Percentiles rank a stretch among this genome's conserved stretches.
Conservation (phyloP, 2,113 vertebrate genomes). For the Zosterops lateralis region DNA sequence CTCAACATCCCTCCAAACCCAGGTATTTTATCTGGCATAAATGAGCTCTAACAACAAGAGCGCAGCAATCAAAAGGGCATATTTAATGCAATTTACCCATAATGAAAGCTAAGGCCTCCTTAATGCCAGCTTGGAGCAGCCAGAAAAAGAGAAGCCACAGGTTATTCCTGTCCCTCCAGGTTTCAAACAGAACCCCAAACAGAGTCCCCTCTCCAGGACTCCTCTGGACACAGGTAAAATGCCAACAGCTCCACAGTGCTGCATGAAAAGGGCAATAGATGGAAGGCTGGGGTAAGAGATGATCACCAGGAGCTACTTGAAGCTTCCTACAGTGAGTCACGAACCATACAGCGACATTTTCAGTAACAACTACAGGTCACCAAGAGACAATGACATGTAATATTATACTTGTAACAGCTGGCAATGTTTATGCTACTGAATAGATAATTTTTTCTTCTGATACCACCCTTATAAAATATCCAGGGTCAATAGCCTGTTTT, state of each 20-base stretch:
- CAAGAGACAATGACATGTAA: not conserved
- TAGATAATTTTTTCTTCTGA: not conserved
- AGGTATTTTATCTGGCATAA: not conserved
- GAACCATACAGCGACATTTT: not conserved
- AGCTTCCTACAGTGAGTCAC: not conserved
- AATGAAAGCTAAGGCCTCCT: not conserved
- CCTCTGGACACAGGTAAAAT: not conserved
- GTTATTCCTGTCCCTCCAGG: not conserved
- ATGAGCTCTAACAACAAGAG: accelerated
- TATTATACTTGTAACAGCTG: not conserved
- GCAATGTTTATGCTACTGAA: not conserved
- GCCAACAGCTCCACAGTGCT: not conserved
- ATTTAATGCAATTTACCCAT: not conserved
- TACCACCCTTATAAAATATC: not conserved
- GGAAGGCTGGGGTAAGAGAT: accelerated
- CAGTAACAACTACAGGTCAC: not conserved
- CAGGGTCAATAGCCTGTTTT: not conserved
- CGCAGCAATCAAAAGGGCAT: not conserved
- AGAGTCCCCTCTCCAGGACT: not conserved
- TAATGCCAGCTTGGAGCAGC: accelerated
- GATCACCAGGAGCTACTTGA: not conserved
- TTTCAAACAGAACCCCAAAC: not conserved
- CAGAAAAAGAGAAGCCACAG: not conserved
- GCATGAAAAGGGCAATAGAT: not conserved
- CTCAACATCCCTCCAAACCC: not conserved